phyloP scores from a whole-genome alignment of 2,797 vertebrate species.

The Tokudaia muenninki region DNA sequence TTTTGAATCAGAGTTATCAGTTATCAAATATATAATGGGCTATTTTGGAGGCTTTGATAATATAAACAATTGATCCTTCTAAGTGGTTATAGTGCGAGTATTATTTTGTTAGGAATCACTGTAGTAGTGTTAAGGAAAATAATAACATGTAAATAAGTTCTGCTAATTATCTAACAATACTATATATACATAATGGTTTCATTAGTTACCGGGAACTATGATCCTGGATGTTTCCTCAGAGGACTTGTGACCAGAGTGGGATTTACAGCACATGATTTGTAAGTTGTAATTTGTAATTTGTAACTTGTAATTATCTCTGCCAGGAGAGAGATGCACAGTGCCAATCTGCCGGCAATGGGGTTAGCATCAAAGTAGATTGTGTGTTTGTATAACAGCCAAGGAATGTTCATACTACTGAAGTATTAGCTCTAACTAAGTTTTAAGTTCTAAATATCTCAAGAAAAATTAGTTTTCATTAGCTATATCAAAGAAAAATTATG shows the following conservation, averaged over 20 bases:
- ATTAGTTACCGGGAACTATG: neutral
- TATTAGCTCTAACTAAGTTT: neutral
- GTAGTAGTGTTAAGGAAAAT: neutral
- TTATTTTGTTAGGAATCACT: conserved; percentile 11
- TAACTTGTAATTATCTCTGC: neutral
- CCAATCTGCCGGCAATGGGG: neutral
- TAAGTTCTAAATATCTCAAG: neutral
- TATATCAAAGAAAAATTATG: neutral
- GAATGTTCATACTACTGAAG: neutral
- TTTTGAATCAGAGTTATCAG: neutral
- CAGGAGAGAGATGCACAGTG: neutral
- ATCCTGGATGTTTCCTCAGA: neutral
- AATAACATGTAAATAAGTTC: neutral
- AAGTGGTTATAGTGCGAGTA: neutral
- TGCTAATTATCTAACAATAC: neutral
- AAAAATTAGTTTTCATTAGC: neutral
- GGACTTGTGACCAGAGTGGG: neutral
- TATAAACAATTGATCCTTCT: neutral
- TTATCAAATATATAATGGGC: neutral
- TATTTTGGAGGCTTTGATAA: neutral
- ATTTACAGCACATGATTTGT: neutral
- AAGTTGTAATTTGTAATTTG: neutral
- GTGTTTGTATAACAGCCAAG: neutral
- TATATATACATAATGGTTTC: neutral
- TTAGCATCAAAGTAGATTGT: neutral